phyloP scores from a whole-genome alignment of 2,888 invertebrate species.

The Yponomeuta evonymella region DNA sequence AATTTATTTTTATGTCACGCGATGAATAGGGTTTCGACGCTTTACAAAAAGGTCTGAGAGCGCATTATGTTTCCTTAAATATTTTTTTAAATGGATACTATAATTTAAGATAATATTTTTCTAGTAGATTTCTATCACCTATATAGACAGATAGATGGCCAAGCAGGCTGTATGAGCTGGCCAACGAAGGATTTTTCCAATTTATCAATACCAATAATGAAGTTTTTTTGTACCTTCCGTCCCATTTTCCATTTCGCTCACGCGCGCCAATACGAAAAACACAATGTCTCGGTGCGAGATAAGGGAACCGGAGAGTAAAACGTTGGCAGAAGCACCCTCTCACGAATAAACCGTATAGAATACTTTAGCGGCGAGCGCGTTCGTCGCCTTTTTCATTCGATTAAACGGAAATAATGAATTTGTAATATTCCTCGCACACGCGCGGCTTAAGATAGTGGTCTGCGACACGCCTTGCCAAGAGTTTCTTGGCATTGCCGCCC shows the following conservation, averaged over 20 bases:
- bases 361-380: conserved; percentile 24
- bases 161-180: no score
- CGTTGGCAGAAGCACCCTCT: not conserved
- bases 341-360: conserved; percentile 1
- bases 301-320: not conserved
- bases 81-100: no score
- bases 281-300: not conserved
- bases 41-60: conserved; percentile 31
- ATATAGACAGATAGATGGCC: no score
- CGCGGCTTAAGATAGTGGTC: conserved; percentile 41
- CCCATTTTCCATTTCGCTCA: not conserved
- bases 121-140: no score
- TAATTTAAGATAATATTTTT: no score
- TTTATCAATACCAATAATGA: no score
- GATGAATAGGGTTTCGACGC: conserved; percentile 30
- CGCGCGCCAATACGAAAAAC: not conserved
- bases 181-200: no score
- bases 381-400: conserved; percentile 37
- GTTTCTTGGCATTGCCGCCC: conserved; percentile 36
- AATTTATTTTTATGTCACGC: conserved; percentile 46
- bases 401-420: conserved; percentile 45
- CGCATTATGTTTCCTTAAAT: not conserved
- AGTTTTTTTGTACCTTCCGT: no score
- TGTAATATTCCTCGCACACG: conserved; percentile 49
- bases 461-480: conserved; percentile 39